Percentiles rank a stretch among this genome's conserved stretches.
phyloP scores from a whole-genome alignment of 2,888 invertebrate genomes.

The Mystacides longicornis region DNA sequence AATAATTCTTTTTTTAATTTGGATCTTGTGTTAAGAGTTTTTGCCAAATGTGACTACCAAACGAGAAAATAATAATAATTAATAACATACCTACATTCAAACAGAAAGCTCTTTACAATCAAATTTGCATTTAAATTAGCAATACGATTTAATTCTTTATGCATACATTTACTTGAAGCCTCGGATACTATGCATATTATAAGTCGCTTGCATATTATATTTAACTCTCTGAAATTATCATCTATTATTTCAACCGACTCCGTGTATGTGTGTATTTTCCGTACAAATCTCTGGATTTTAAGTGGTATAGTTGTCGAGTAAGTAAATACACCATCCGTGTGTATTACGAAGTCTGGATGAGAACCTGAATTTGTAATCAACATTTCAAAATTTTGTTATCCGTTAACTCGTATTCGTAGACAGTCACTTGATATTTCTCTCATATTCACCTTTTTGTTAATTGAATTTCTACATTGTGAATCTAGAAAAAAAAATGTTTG shows the following conservation, averaged over 20 bases:
- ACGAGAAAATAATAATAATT: no score
- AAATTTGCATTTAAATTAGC: slow-evolving; percentile 25
- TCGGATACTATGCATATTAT: not conserved
- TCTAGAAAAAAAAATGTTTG: no score
- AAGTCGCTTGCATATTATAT: not conserved
- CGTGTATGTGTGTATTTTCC: not conserved
- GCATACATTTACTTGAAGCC: slow-evolving; percentile 19
- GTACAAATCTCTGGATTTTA: not conserved
- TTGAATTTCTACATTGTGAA: no score
- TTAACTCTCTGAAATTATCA: not conserved
- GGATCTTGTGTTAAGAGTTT: no score
- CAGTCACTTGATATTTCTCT: no score
- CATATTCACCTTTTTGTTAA: no score
- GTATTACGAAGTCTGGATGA: slow-evolving; percentile 3
- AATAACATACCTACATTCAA: no score
- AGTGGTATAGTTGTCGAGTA: slow-evolving; percentile 7
- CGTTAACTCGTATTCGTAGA: no score
- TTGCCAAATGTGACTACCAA: no score
- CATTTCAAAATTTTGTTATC: not conserved
- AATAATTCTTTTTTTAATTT: no score
- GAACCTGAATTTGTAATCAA: slow-evolving; percentile 8
- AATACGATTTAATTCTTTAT: slow-evolving; percentile 25
- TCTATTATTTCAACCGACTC: no score
- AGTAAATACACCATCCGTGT: slow-evolving; percentile 11
- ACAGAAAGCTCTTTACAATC: slow-evolving; percentile 23